These are phyloP conservation scores for Anhinga rufa DNA, from an alignment of 2,113 vertebrate genomes.

Conservation along the genomic window DNA sequence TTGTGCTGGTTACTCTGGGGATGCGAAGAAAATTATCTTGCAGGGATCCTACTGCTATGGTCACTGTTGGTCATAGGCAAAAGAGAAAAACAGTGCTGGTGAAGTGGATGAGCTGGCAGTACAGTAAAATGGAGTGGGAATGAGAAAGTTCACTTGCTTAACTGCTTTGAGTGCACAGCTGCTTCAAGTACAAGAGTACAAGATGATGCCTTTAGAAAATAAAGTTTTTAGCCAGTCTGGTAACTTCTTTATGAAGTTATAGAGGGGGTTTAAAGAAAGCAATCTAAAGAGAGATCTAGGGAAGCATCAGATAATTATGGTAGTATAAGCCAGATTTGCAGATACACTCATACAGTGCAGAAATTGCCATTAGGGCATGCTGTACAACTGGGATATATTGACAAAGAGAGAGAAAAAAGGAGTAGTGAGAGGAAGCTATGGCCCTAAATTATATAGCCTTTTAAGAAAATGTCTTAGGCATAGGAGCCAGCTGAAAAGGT, in stretches of 20 bases:
- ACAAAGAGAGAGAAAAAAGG: not conserved
- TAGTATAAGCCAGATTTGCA: not conserved
- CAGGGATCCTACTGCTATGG: not conserved
- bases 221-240: not conserved
- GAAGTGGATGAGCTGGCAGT: not conserved
- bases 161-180: not conserved
- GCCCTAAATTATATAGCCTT: not conserved
- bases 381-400: not conserved
- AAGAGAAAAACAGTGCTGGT: not conserved
- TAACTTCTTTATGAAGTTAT: not conserved
- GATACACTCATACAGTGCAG: not conserved
- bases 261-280: not conserved
- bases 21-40: not conserved
- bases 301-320: not conserved
- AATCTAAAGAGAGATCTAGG: not conserved
- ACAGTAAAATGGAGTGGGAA: not conserved
- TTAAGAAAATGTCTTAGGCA: not conserved
- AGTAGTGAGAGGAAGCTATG: not conserved
- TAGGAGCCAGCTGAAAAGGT: not conserved
- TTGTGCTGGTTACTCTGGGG: not conserved
- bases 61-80: not conserved
- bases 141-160: not conserved
- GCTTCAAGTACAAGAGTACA: not conserved
- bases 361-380: not conserved
- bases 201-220: not conserved